These are phyloP conservation scores for Cepaea nemoralis DNA, from an alignment of 1,140 invertebrate species.

Conservation along the genomic window DNA sequence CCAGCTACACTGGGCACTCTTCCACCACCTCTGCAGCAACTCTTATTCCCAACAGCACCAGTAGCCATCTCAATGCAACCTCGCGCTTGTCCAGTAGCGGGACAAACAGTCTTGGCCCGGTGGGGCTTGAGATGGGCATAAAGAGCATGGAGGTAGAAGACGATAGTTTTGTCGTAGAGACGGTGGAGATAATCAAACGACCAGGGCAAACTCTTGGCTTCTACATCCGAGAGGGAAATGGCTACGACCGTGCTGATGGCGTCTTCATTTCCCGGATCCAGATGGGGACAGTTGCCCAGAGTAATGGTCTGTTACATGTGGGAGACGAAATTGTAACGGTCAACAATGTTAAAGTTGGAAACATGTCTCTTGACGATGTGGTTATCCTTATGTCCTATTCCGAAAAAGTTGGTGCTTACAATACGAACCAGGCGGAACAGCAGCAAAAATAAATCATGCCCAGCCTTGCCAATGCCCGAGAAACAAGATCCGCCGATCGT, in stretches of 20 bases:
- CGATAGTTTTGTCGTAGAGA: slow-evolving; percentile 80
- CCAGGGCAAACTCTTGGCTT: slow-evolving; percentile 98
- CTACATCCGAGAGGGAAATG: slow-evolving; percentile 97
- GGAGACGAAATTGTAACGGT: slow-evolving; percentile 99
- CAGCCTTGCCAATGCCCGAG: slow-evolving; percentile 69
- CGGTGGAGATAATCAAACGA: slow-evolving; percentile 98
- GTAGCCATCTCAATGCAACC: slow-evolving; percentile 17
- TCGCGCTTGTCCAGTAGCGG: neutral
- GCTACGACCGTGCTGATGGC: slow-evolving; percentile 90
- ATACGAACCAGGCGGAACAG: slow-evolving; percentile 77
- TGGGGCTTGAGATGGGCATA: slow-evolving; percentile 69
- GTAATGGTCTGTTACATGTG: slow-evolving; percentile 93
- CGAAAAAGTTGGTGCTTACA: slow-evolving; percentile 91
- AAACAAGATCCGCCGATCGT: slow-evolving; percentile 88
- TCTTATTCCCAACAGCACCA: neutral
- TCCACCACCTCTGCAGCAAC: neutral
- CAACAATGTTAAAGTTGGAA: slow-evolving; percentile 95
- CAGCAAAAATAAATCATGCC: slow-evolving; percentile 69
- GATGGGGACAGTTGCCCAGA: slow-evolving; percentile 81
- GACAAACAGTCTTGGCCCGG: slow-evolving; percentile 16
- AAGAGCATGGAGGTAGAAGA: slow-evolving; percentile 69
- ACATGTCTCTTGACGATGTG: slow-evolving; percentile 98
- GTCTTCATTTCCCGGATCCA: slow-evolving; percentile 99
- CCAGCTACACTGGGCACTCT: neutral
- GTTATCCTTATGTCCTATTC: slow-evolving; percentile 99